Evolutionary conservation across 2,888 invertebrate species (phyloP).

Genomic region (Octodonta nipae): DNA sequence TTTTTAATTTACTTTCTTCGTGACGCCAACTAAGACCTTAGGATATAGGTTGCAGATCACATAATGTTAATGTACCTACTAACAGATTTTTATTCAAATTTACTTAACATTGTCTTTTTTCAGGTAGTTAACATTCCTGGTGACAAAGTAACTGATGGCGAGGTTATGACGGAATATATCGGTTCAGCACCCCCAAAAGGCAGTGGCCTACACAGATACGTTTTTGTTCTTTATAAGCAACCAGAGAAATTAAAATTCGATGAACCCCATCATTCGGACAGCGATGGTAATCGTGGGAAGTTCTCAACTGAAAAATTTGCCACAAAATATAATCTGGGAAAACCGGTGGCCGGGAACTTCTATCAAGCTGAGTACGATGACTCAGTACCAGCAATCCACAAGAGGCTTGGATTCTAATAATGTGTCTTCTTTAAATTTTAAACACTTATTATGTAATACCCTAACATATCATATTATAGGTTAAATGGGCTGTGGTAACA

Average conservation of each 20-base stretch:
- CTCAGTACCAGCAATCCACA: constrained; percentile 7
- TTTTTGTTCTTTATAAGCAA: constrained; percentile 59
- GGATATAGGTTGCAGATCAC: no score
- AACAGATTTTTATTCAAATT: no score
- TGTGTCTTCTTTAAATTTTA: no score
- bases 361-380: constrained; percentile 34
- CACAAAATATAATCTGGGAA: constrained; percentile 43
- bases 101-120: no score
- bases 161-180: constrained; percentile 49
- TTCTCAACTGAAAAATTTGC: constrained; percentile 45
- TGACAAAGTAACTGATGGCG: constrained; percentile 46
- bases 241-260: constrained; percentile 35
- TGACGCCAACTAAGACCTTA: no score
- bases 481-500: no score
- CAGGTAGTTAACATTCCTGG: constrained; percentile 52
- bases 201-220: constrained; percentile 59
- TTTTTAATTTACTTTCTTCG: no score
- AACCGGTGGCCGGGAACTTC: constrained; percentile 49
- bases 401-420: constrained; percentile 8
- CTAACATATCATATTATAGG: no score
- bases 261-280: constrained; percentile 34
- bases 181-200: constrained; percentile 60
- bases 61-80: no score
- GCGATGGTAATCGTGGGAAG: constrained; percentile 42
- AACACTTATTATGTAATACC: no score